These are phyloP conservation scores for Pantelozetes paolii DNA, from an alignment of 2,888 invertebrate genomes.

Conservation along the genomic window DNA sequence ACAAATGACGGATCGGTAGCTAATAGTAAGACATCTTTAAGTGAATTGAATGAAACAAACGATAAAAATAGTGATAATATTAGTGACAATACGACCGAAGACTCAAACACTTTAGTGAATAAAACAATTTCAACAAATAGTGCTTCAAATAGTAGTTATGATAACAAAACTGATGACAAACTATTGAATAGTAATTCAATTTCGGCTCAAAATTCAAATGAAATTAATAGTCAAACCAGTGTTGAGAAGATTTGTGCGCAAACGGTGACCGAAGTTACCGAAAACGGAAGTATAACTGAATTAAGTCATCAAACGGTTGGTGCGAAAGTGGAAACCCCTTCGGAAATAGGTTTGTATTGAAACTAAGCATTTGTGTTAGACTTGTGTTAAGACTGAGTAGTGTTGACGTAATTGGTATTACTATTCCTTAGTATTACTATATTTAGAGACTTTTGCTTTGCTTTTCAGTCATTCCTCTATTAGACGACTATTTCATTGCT, in stretches of 20 bases:
- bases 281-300: constrained; percentile 3
- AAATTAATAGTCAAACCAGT: constrained; percentile 19
- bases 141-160: constrained; percentile 8
- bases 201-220: constrained; percentile 18
- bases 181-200: neutral
- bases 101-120: constrained; percentile 12
- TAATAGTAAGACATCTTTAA: constrained; percentile 9
- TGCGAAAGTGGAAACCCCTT: neutral
- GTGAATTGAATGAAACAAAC: constrained; percentile 26
- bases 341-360: constrained; percentile 13
- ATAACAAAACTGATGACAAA: constrained; percentile 4
- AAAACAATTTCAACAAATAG: constrained; percentile 13
- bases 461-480: neutral
- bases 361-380: neutral
- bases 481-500: neutral
- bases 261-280: neutral
- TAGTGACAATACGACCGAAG: constrained; percentile 6
- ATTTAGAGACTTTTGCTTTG: constrained; percentile 16
- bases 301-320: neutral
- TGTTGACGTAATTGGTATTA: constrained; percentile 34
- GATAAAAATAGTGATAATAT: constrained; percentile 27
- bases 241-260: no score
- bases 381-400: neutral
- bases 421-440: constrained; percentile 30
- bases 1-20: constrained; percentile 5